Base-by-base conservation (phyloP, 2,888 invertebrate species). In the Troides helena region DNA sequence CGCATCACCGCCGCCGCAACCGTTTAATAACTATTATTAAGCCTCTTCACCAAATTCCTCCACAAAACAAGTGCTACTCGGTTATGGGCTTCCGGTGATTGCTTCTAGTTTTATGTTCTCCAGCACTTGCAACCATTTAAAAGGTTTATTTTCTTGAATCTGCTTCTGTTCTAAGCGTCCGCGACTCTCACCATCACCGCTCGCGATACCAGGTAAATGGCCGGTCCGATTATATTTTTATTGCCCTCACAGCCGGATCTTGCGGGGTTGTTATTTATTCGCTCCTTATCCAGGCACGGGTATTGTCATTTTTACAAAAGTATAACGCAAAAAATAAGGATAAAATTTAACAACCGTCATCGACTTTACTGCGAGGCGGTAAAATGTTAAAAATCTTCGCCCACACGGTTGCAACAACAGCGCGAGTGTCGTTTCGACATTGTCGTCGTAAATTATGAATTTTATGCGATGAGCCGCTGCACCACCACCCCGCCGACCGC, bases 1-100 rank as follows among this genome's bases (percentile, higher is more conserved):
- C 90, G 89, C 85, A 17, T 14, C 46, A 46, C 12, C 46, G 86
- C 86, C 81, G 87, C 78, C 81, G 87, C 87, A 86, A 83, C 86
- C 80, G 80, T 85, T 84, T 92, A 92, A 92, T 92, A 89, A 90
- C 90, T 90, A 87, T 91, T 89, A 91, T 91, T 91, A 90, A 83
- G 83, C 78, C 81, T 84, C 86, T 85, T 85, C 85, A 88, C 87
- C 83, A 86, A 88, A 89, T 87, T 86, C 87, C 83, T 80, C 78
- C 80, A 87, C 87, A 86, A 86, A 79, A 80, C 77, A 80, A 78
- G 78, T 77, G 69, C 74, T 68, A 62, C 62, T 71, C 56, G 8
- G 67, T 43, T 57, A 39, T n/a, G 73, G 73, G 84, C 83, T 85
- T 80, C 83, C 76, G 78, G 77, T 76, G 74, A 23, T 21, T 30